phyloP scores from a whole-genome alignment of 2,888 invertebrate genomes.

The Eupithecia insigniata region DNA sequence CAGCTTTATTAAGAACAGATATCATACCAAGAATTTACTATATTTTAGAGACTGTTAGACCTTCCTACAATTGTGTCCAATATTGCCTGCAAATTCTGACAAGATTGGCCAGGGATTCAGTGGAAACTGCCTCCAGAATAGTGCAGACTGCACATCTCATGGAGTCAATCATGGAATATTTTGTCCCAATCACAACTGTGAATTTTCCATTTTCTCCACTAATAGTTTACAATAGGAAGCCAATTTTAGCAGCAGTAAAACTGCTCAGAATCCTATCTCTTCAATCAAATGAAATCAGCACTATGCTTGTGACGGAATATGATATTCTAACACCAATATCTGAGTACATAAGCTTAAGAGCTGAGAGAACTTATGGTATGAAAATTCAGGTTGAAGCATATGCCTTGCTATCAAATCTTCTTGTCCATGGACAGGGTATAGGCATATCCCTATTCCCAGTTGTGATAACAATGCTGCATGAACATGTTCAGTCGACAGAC shows the following conservation, averaged over 20 bases:
- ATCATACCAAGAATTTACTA: slow-evolving; percentile 90
- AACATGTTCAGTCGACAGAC: slow-evolving; percentile 84
- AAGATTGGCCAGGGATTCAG: slow-evolving; percentile 90
- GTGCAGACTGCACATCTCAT: slow-evolving; percentile 87
- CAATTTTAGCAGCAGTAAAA: slow-evolving; percentile 88
- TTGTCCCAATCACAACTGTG: slow-evolving; percentile 78
- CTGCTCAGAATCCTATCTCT: slow-evolving; percentile 88
- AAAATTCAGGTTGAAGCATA: slow-evolving; percentile 87
- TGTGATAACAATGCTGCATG: slow-evolving; percentile 82
- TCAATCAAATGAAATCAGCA: slow-evolving; percentile 83
- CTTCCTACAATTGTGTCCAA: slow-evolving; percentile 88
- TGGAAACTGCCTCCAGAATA: slow-evolving; percentile 86
- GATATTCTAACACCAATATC: slow-evolving; percentile 81
- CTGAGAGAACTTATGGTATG: slow-evolving; percentile 79
- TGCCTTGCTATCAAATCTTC: slow-evolving; percentile 82
- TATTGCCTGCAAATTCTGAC: slow-evolving; percentile 91
- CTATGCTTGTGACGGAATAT: slow-evolving; percentile 80
- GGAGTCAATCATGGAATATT: slow-evolving; percentile 83
- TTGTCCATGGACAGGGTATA: slow-evolving; percentile 79
- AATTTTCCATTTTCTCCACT: slow-evolving; percentile 71
- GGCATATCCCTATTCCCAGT: slow-evolving; percentile 80
- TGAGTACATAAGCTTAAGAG: slow-evolving; percentile 82
- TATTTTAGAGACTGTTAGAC: slow-evolving; percentile 88
- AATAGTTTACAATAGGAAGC: slow-evolving; percentile 85
- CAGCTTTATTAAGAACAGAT: slow-evolving; percentile 89